A percentile compares a stretch with the other conserved stretches of the same genome.
These are phyloP conservation scores for Ylistrum balloti DNA, from an alignment of 1,140 invertebrate species.

Conservation along the genomic window DNA sequence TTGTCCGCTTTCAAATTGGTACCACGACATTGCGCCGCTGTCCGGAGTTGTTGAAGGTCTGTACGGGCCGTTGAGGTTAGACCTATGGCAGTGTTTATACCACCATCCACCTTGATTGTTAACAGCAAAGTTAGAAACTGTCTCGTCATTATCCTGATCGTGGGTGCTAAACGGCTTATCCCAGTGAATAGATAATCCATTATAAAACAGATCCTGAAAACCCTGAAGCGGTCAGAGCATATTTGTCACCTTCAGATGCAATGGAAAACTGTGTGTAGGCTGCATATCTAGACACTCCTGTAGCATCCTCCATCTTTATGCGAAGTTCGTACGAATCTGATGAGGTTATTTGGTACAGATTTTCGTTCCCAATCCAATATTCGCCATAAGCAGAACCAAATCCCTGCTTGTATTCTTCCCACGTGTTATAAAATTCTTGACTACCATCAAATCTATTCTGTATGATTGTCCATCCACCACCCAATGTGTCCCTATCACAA, in stretches of 20 bases:
- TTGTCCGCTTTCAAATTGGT: not conserved
- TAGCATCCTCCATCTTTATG: not conserved
- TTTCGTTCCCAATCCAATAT: not conserved
- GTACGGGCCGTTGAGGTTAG: not conserved
- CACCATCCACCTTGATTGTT: not conserved
- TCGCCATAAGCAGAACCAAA: not conserved
- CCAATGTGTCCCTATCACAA: not conserved
- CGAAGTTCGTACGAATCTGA: not conserved
- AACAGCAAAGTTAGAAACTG: not conserved
- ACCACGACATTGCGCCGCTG: not conserved
- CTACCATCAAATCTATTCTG: not conserved
- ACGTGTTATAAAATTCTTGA: not conserved
- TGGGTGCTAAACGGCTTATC: not conserved
- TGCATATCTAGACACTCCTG: not conserved
- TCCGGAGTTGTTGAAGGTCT: not conserved
- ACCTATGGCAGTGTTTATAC: not conserved
- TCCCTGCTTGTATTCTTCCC: conserved; percentile 9
- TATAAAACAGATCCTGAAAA: not conserved
- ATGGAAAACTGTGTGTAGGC: not conserved
- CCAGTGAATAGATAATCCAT: not conserved
- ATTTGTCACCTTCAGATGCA: not conserved
- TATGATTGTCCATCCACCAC: not conserved
- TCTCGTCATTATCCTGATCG: not conserved
- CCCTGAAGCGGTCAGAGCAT: not conserved
- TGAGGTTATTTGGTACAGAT: not conserved